Evolutionary conservation across 2,113 vertebrate species (phyloP).

Genomic region (Gorsachius goisagi): DNA sequence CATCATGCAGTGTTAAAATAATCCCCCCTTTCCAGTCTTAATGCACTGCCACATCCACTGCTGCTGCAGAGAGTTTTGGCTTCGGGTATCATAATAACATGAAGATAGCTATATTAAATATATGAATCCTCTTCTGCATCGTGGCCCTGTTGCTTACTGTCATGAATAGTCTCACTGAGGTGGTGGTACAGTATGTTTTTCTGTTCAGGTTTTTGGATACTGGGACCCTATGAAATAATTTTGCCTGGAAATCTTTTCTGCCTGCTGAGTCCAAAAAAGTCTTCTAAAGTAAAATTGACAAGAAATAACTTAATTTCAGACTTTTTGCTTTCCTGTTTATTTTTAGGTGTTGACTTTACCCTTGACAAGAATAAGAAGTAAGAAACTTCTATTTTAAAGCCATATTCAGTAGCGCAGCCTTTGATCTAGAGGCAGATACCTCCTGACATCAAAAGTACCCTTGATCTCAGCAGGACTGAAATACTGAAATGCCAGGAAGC

Average conservation of each 20-base stretch:
- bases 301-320: background rate
- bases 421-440: conserved; percentile 19
- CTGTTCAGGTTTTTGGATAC: background rate
- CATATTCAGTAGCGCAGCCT: background rate
- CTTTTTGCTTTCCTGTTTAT: background rate
- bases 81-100: background rate
- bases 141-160: background rate
- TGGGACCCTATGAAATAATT: background rate
- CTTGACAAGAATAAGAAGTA: background rate
- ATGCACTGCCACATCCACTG: background rate
- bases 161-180: background rate
- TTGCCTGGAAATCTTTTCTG: background rate
- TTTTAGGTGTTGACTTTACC: background rate
- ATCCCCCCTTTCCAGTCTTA: background rate
- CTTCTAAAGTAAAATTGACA: background rate
- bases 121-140: background rate
- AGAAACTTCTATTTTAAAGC: background rate
- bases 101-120: background rate
- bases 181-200: background rate
- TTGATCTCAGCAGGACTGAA: conserved; percentile 36
- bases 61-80: background rate
- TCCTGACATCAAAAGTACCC: background rate
- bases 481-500: background rate
- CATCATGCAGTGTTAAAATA: background rate
- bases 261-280: background rate